Evolutionary conservation across 2,797 vertebrate genomes (phyloP).

Genomic region (Macrochelys suwanniensis): DNA sequence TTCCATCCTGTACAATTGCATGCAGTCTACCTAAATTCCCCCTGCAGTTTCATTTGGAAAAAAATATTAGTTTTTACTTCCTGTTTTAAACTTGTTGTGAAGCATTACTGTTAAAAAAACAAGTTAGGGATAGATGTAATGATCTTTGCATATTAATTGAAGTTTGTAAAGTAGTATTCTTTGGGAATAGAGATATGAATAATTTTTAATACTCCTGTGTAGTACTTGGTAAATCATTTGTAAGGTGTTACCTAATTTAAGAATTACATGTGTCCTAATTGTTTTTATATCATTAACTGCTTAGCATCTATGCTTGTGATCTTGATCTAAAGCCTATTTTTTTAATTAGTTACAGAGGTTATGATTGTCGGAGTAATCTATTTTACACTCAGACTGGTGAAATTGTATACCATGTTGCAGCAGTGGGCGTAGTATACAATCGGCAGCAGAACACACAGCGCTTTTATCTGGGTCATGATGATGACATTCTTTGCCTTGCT

Average conservation of each 20-base stretch:
- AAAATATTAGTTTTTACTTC: background rate
- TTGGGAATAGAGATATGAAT: background rate
- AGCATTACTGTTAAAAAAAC: background rate
- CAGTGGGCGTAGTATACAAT: slow-evolving; percentile 96
- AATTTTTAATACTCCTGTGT: background rate
- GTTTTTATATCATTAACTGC: background rate
- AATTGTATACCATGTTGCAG: slow-evolving; percentile 98
- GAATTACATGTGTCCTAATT: background rate
- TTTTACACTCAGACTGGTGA: slow-evolving; percentile 99
- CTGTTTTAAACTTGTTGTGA: background rate
- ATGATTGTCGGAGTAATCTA: slow-evolving; percentile 91
- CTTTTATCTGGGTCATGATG: slow-evolving; percentile 97
- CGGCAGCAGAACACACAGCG: slow-evolving; percentile 97
- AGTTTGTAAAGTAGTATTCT: background rate
- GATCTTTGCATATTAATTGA: background rate
- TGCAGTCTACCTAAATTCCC: background rate
- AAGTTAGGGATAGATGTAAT: background rate
- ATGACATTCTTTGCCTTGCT: slow-evolving; percentile 96
- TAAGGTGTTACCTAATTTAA: background rate
- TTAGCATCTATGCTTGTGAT: rapidly evolving
- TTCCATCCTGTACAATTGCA: background rate
- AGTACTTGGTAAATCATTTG: background rate
- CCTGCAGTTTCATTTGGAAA: background rate
- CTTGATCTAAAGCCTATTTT: background rate
- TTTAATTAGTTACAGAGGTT: slow-evolving; percentile 87